Base-by-base conservation (phyloP, 2,888 invertebrate genomes). In the Sinhomidia bicolor region DNA sequence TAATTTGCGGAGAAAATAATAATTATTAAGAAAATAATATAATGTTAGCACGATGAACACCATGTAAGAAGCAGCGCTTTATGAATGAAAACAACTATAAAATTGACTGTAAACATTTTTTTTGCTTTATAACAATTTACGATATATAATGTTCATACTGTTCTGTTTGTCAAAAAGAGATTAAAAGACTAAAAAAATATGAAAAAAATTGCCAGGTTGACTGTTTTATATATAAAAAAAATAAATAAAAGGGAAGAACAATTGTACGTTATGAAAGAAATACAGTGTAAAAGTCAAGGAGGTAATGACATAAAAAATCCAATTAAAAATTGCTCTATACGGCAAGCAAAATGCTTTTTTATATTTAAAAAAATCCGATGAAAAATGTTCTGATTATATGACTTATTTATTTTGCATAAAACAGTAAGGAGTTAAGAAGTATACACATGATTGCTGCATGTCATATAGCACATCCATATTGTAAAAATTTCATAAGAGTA, bases 171-270 rank as follows among this genome's bases (percentile, higher is more conserved):
- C 74, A 44, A 47, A 84, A 76, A 81, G 84, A 84, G 84, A 84
- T 76, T 84, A 84, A 83, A 84, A 84, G 84, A 84, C 84, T 84
- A 84, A 84, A 80, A 62, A 62, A 71, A 23, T 20, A n/a, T n/a
- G 54, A 65, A 41, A 84, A 84, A 60, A 68, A 17, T 54, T 84
- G 74, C 76, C 84, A 60, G 84, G 71, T 84, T 84, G 84, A 84
- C 84, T 84, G 84, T 83, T 62, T 76, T 84, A 76, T 76, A 76
- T 83, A 51, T 20, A 20, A 71, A 71, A n/a, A 32, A 65, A 47
- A 60, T 60, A 14, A 41, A 20, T 51, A 29, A 65, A 44, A 65
- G 26, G 7, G n/a, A 74, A 41, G 36, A n/a, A 65, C 20, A 41
- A 36, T 65, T 65, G 65, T 71, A 14, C 26, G 74, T 44, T 74